Base-by-base conservation (phyloP, 1,140 invertebrate species). In the Portunus trituberculatus region DNA sequence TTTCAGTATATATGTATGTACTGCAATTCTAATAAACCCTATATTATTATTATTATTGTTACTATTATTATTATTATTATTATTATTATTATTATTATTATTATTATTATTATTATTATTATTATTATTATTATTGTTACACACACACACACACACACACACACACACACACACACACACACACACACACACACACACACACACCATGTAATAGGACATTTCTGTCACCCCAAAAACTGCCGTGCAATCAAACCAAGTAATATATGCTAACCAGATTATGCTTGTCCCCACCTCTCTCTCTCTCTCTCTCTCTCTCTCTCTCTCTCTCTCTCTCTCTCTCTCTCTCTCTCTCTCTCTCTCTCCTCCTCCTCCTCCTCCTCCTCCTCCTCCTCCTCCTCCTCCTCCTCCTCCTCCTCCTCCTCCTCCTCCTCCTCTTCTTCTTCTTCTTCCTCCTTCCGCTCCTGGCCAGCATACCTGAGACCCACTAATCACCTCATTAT, bases 61-160 rank as follows among this genome's bases (percentile, higher is more conserved):
- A n/a, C n/a, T n/a, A n/a, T n/a, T n/a, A n/a, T n/a, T n/a, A n/a
- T n/a, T n/a, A n/a, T n/a, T n/a, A n/a, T n/a, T n/a, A n/a, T n/a
- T n/a, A n/a, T n/a, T n/a, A n/a, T n/a, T n/a, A n/a, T n/a, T n/a
- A n/a, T n/a, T n/a, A n/a, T n/a, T 25, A 76, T 25, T 12, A 10
- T 12, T 25, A 76, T 25, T 12, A 10, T 12, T 25, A 76, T 25
- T 12, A 10, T 10, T 25, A 76, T 25, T 12, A 12, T 10, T 25
- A 76, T 25, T 12, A 10, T 12, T 25, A 76, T 25, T 12, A 10
- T 12, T 25, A 76, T 25, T 12, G 12, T 12, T 76, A 83, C 82
- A 83, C 82, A 83, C 82, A 83, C 4, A 83, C 82, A 83, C 82
- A 83, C 82, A 83, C 82, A 83, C 82, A 84, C 14, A n/a, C 83